Evolutionary conservation across 2,797 vertebrate species (phyloP), one percentile per base, ranked within the genome.

Genomic region (Sebastes jordani): DNA sequence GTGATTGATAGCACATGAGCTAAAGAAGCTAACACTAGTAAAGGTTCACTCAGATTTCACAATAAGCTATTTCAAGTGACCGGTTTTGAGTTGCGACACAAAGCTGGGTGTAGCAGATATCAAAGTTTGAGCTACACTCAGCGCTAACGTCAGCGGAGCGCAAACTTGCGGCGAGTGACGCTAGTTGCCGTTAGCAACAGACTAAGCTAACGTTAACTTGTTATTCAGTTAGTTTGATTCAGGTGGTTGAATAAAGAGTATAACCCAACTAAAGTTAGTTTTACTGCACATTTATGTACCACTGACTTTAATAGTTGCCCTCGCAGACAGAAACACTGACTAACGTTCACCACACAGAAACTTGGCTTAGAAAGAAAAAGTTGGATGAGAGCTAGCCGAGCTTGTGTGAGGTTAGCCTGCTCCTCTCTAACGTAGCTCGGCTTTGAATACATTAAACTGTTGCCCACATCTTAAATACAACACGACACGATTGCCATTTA

Each of bases 311-410:
- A 4, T 18, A n/a, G 6, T 14, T 46, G 16, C 11, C 3, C 5
- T 16, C 1, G 5, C n/a, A n/a, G 2, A 49, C 22, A 13, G 9
- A 59, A n/a, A 20, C 14, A 7, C 10, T 14, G 29, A n/a, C 42
- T 18, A 23, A 22, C 1, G 20, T 64, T 52, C 42, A 25, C 16
- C 30, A 8, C 34, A 62, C 25, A 20, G 86, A 83, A 89, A 88
- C 84, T 88, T 88, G 70, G 72, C 66, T 84, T 69, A 66, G 68
- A 59, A 84, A 84, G 36, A 38, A 73, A 93, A 94, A 94, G 91
- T 93, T 94, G 68, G 76, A 83, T 78, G 66, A 67, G 81, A 78
- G 92, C 90, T 91, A 89, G 78, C 83, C 4, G 5, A 11, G 74
- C 73, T 77, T 69, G 4, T 70, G 52, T 46, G 0, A 0, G 42